Conservation (phyloP, 2,113 vertebrate species). For the Cnemophilus loriae region DNA sequence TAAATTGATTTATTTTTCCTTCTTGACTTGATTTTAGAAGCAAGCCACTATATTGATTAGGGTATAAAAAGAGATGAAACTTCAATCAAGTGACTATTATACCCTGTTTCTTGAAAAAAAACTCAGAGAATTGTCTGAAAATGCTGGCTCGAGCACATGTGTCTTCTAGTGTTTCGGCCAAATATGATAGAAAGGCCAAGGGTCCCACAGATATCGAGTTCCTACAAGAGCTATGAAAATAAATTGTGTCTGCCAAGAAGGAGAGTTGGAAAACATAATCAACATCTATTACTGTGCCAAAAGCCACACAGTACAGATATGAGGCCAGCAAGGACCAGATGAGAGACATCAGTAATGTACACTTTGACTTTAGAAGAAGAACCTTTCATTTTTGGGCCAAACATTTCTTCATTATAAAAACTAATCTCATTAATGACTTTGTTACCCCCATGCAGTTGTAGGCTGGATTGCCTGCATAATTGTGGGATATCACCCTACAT, state of each 20-base stretch:
- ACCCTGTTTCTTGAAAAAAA: background rate
- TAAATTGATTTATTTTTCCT: background rate
- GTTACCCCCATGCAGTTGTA: background rate
- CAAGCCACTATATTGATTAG: background rate
- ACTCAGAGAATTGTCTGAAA: background rate
- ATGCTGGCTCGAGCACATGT: background rate
- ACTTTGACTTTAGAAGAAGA: background rate
- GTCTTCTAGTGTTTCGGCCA: background rate
- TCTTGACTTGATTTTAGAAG: background rate
- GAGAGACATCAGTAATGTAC: background rate
- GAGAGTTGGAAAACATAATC: background rate
- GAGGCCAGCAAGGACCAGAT: background rate
- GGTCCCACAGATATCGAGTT: background rate
- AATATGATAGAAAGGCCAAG: background rate
- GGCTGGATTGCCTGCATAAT: background rate
- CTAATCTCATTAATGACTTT: background rate
- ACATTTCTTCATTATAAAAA: background rate
- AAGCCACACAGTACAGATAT: background rate
- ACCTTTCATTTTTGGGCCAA: background rate
- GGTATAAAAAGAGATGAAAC: background rate
- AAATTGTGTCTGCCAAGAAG: background rate
- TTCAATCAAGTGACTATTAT: background rate
- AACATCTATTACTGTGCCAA: background rate
- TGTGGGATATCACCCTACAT: background rate
- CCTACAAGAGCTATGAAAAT: conserved; percentile 1